phyloP scores from a whole-genome alignment of 2,797 vertebrate species.

The Eleutherodactylus coqui region DNA sequence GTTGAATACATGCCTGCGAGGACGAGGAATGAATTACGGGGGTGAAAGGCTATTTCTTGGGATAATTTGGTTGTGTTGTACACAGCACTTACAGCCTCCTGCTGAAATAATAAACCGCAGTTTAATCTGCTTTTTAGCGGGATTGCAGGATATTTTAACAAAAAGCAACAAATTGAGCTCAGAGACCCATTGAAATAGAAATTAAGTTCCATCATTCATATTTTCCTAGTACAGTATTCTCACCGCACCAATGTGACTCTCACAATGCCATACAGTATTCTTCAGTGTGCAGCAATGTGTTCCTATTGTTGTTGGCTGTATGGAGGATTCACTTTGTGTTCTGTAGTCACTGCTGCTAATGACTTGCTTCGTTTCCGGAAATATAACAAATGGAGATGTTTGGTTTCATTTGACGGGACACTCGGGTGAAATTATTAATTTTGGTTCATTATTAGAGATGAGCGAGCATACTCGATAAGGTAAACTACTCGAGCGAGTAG shows the following conservation, averaged over 20 bases:
- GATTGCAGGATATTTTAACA: slow-evolving; percentile 46
- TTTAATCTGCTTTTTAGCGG: slow-evolving; percentile 50
- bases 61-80: slow-evolving; percentile 61
- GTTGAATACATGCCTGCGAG: slow-evolving; percentile 59
- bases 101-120: slow-evolving; percentile 57
- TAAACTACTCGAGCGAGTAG: no score
- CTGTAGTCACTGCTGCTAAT: neutral
- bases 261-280: neutral
- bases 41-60: slow-evolving; percentile 62
- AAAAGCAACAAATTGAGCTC: slow-evolving; percentile 46
- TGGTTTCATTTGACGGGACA: neutral
- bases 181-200: slow-evolving; percentile 40
- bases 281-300: neutral
- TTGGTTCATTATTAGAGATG: no score
- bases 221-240: slow-evolving; percentile 36
- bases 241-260: slow-evolving; percentile 17
- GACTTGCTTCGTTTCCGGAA: neutral
- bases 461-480: no score
- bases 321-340: neutral
- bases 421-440: no score
- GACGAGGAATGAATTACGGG: slow-evolving; percentile 52
- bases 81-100: slow-evolving; percentile 58
- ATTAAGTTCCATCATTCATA: slow-evolving; percentile 47
- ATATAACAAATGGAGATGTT: slow-evolving; percentile 1
- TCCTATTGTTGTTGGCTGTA: slow-evolving; percentile 17